Conservation (phyloP, 2,797 vertebrate species). For the Adelosebastes latens region DNA sequence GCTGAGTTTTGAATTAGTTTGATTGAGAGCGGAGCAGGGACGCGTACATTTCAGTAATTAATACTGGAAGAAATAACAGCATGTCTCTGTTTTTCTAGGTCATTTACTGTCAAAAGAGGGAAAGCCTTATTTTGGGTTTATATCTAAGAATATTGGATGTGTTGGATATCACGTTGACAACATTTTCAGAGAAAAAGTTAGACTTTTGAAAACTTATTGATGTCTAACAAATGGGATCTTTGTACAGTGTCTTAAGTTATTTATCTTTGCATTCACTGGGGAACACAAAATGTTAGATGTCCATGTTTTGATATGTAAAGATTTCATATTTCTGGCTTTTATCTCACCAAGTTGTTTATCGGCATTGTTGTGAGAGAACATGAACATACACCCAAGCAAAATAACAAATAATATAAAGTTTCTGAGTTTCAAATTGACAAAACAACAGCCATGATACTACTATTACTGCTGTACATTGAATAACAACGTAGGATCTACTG, state of each 20-base stretch:
- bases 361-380: neutral
- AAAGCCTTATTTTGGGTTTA: neutral
- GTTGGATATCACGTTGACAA: neutral
- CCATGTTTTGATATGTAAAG: neutral
- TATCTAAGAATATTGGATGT: neutral
- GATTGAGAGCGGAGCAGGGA: conserved; percentile 17
- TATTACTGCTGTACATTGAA: neutral
- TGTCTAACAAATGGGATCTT: neutral
- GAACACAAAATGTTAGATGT: neutral
- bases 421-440: neutral
- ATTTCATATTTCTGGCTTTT: neutral
- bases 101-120: neutral
- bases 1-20: conserved; percentile 46
- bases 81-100: conserved; percentile 34
- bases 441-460: neutral
- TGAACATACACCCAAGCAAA: neutral
- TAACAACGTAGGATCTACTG: neutral
- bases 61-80: conserved; percentile 30
- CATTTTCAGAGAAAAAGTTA: neutral
- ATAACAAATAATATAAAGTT: neutral
- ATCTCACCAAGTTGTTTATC: neutral
- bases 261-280: neutral
- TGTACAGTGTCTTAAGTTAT: neutral
- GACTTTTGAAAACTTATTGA: neutral
- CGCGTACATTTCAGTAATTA: conserved; percentile 43